Evolutionary conservation across 2,888 invertebrate genomes (phyloP), one percentile per base, ranked within the genome.

Genomic region (Monopis laevigella): DNA sequence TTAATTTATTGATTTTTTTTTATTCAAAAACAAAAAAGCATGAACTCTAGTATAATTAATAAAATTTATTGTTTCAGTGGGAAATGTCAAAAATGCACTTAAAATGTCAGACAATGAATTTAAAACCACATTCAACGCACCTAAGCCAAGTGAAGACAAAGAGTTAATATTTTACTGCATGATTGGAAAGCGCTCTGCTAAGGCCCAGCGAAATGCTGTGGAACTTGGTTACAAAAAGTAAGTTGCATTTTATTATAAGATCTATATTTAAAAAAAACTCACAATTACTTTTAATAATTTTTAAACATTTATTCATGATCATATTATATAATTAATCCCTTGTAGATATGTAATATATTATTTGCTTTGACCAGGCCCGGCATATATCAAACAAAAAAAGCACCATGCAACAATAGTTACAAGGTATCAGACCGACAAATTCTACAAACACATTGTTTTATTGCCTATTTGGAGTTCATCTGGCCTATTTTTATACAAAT

Each of bases 91-190:
- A 36, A 54, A 70, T 44, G 68, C 62, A 11, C 56, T 88, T 3
- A 58, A 66, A 43, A 58, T 82, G 51, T 51, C 82, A 8, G 68
- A 77, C 0, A 67, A 81, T 26, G 77, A 82, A 19, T 90, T 90
- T 56, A 52, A 81, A 50, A 51, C 75, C 26, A 77, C 65, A 43
- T 90, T 82, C 56, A 73, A 82, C 0, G 80, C 74, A 41, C 54
- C 70, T 0, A 89, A 89, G 53, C 90, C 90, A 0, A 46, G 59
- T 1, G 59, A 68, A 41, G 62, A 84, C 29, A 78, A 83, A 2
- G 82, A 84, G 51, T 69, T 90, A 2, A 86, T 90, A 49, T 84
- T 90, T 49, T 86, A 86, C 39, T 91, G 90, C 56, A 85, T 82
- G 63, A 82, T 86, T 45, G 90, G 90, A 7, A 85, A 69, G 52